Evolutionary conservation across 2,113 vertebrate species (phyloP).

Genomic region (Pardalotus punctatus): DNA sequence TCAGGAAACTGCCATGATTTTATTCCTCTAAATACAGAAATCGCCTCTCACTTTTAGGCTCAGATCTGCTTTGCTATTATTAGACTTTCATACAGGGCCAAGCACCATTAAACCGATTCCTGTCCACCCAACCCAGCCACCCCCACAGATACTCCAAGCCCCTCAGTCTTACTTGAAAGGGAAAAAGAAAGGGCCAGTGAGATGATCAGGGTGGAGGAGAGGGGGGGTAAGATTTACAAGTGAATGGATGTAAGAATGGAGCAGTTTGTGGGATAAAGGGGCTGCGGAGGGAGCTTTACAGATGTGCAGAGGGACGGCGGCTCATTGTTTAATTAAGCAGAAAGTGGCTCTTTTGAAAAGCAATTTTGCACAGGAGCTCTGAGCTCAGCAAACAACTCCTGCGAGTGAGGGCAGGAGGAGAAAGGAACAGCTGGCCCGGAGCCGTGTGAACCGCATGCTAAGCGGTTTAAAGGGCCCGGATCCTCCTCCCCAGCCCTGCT

Average conservation of each 20-base stretch:
- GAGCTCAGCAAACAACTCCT: constrained; percentile 83
- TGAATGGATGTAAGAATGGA: constrained; percentile 93
- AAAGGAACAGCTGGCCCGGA: constrained; percentile 87
- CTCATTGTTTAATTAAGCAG: constrained; percentile 88
- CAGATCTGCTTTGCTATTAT: constrained; percentile 29
- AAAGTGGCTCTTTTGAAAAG: constrained; percentile 88
- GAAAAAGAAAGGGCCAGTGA: constrained; percentile 70
- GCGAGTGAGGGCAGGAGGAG: constrained; percentile 69
- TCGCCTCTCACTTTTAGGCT: not conserved
- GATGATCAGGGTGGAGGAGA: constrained; percentile 55
- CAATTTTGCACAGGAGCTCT: constrained; percentile 85
- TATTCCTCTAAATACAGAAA: constrained; percentile 16
- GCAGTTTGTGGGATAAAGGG: constrained; percentile 95
- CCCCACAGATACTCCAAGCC: constrained; percentile 44
- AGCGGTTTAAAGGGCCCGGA: constrained; percentile 77
- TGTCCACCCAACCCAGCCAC: constrained; percentile 44
- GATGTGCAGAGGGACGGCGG: constrained; percentile 88
- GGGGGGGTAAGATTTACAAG: constrained; percentile 83
- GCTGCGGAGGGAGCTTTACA: constrained; percentile 93
- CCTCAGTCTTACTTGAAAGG: constrained; percentile 68
- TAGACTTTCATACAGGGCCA: constrained; percentile 13
- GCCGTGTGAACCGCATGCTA: constrained; percentile 87
- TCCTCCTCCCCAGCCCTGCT: constrained; percentile 63
- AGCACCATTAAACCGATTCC: constrained; percentile 51
- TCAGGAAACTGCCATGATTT: not conserved